Base-by-base conservation (phyloP, 2,113 vertebrate species). In the Tricholaema leucomelas region DNA sequence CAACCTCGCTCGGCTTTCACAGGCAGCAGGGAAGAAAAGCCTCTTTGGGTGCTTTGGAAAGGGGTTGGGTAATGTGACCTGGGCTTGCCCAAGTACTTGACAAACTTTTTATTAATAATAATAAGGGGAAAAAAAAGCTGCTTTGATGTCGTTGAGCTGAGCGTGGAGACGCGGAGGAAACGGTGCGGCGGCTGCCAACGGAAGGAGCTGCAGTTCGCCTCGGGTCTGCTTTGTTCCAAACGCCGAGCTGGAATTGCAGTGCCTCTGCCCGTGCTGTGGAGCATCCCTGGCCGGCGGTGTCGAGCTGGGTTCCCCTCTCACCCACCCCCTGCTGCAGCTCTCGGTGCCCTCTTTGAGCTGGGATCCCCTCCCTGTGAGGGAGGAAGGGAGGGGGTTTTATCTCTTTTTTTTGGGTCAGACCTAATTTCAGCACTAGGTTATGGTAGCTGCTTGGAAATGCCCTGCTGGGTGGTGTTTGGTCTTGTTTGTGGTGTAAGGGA, bases 301-400 rank as follows among this genome's bases (percentile, higher is more conserved):
- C 2, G 40, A 40, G 31, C 70, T 70, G 52, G 64, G 17, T 15
- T 24, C 7, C n/a, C 20, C 8, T 42, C 20, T 64, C 5, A 6
- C 65, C 46, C 0, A 0, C 23, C 40, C 18, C 1, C 0, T 23
- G 64, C 65, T 52, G 16, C 1, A 9, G 14, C 25, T 46, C 5
- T 14, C 2, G 15, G 24, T 2, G 14, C 36, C 35, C 35, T 55
- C 9, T 0, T 4, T 1, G 31, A 38, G 55, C 5, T 1, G 0
- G 1, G 12, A 16, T 16, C 4, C 30, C 52, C 33, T 46, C 60
- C 18, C 3, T 8, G 5, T 17, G 16, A 30, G 16, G 36, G 6
- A 46, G 19, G 44, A 9, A 30, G 16, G 36, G 6, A 46, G 19
- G 44, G 36, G 25, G 21, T 24, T 36, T 35, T 17, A 3, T 74